A percentile compares a stretch with the other conserved stretches of the same genome.
Conservation (phyloP, 1,140 invertebrate species). For the Drosophila equinoxialis region DNA sequence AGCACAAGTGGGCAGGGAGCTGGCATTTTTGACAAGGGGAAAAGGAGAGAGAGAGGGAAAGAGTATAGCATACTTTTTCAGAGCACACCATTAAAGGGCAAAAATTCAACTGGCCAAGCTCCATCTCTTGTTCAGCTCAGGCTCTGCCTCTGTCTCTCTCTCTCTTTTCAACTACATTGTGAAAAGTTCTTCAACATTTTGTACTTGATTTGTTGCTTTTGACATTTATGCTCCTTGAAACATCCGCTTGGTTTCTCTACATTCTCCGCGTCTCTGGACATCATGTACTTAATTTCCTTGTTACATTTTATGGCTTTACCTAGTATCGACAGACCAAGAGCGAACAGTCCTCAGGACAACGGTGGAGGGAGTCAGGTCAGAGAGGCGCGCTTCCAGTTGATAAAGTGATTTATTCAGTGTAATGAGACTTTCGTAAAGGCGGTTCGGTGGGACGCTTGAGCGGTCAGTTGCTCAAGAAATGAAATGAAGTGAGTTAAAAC, state of each 20-base stretch:
- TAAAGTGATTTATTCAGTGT: constrained; percentile 63
- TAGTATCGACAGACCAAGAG: constrained; percentile 53
- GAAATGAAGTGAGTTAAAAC: constrained; percentile 1
- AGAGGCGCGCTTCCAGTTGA: constrained; percentile 28
- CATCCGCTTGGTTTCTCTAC: constrained; percentile 18
- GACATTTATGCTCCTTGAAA: constrained; percentile 69
- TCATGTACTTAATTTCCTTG: constrained; percentile 68
- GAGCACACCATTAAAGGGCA: constrained; percentile 24
- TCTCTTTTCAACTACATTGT: constrained; percentile 17
- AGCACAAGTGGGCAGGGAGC: background rate
- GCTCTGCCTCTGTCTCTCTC: constrained; percentile 12
- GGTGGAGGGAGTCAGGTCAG: background rate
- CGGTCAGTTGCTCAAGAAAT: background rate
- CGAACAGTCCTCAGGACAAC: background rate
- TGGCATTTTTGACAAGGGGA: background rate
- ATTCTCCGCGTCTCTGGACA: constrained; percentile 18
- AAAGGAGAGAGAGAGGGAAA: too few species aligned
- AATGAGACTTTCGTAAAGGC: constrained; percentile 50
- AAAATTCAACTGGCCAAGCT: constrained; percentile 15
- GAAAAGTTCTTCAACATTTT: constrained; percentile 43
- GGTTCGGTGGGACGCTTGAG: background rate
- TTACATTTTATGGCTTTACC: constrained; percentile 72
- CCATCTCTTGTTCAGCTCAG: constrained; percentile 6
- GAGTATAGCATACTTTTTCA: constrained; percentile 45
- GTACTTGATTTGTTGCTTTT: constrained; percentile 72